Percentiles rank a stretch among this genome's conserved stretches.
These are phyloP conservation scores for Coelogynopora nodosa DNA, from an alignment of 2,888 invertebrate species.

Conservation along the genomic window DNA sequence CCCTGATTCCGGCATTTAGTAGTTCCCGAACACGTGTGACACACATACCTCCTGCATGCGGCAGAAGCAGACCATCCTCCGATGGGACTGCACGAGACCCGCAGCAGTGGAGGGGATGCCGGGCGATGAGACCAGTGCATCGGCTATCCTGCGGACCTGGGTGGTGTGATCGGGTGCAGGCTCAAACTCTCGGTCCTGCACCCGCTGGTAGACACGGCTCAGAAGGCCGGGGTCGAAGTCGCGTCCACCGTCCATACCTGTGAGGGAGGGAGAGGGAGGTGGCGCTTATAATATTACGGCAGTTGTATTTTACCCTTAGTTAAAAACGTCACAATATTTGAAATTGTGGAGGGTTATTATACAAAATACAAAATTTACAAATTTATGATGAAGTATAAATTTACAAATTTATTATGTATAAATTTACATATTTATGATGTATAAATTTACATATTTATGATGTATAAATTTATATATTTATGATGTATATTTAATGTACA, in stretches of 20 bases:
- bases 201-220: constrained; percentile 87
- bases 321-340: too few relatives aligned
- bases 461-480: too few relatives aligned
- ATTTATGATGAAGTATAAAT: background rate
- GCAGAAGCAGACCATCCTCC: constrained; percentile 94
- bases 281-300: too few relatives aligned
- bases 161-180: constrained; percentile 91
- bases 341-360: too few relatives aligned
- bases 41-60: constrained; percentile 75
- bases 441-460: too few relatives aligned
- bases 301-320: too few relatives aligned
- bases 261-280: background rate
- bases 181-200: constrained; percentile 88
- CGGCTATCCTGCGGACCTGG: constrained; percentile 64
- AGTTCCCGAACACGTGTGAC: too few relatives aligned
- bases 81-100: constrained; percentile 80
- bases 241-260: background rate
- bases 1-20: too few relatives aligned
- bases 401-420: background rate
- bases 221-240: constrained; percentile 70
- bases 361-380: too few relatives aligned
- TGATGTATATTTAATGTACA: too few relatives aligned
- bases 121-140: background rate
- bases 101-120: background rate
- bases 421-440: too few relatives aligned